Evolutionary conservation across 2,113 vertebrate genomes (phyloP), one percentile per base, ranked within the genome.

Genomic region (Zapornia atra): DNA sequence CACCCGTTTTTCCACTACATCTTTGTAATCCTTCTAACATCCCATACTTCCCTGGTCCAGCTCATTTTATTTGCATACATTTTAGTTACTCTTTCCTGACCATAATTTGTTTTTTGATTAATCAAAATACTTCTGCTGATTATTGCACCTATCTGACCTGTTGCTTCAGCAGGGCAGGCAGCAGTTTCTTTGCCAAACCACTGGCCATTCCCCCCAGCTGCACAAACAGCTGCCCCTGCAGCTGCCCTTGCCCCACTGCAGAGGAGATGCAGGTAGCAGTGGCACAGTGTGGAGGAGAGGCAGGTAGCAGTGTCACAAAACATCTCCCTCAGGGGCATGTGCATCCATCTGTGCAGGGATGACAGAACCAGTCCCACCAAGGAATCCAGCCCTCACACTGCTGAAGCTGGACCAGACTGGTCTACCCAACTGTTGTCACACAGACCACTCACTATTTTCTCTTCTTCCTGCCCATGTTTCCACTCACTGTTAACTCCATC

Each of bases 231-330:
- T 53, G 51, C 34, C 61, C 34, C 21, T 14, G 42, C 12, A 53
- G 51, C 51, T 53, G 51, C 34, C 61, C 34, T 21, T 9, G 42
- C 19, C 33, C 34, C 38, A 20, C 40, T 2, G 2, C 33, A 26
- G 50, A 33, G 29, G 13, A 29, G 26, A 53, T 14, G 29, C 42
- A 40, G 51, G 31, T 3, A 9, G 13, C 0, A 2, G 48, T 10
- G 54, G 60, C 78, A 78, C 15, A 2, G 4, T 25, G 12, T 12
- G 9, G 50, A 51, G 51, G 13, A 29, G 26, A 53, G 26, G 29
- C 50, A 46, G 51, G 26, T 3, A 9, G 11, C 0, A 2, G 48
- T 10, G 54, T 53, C 78, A 78, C 15, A 2, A 4, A 2, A 1
- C 3, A 0, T 19, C 40, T 66, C 36, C 11, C 54, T 33, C 8